These are phyloP conservation scores for Sylvietta virens DNA, from an alignment of 2,113 vertebrate species.

Conservation along the genomic window DNA sequence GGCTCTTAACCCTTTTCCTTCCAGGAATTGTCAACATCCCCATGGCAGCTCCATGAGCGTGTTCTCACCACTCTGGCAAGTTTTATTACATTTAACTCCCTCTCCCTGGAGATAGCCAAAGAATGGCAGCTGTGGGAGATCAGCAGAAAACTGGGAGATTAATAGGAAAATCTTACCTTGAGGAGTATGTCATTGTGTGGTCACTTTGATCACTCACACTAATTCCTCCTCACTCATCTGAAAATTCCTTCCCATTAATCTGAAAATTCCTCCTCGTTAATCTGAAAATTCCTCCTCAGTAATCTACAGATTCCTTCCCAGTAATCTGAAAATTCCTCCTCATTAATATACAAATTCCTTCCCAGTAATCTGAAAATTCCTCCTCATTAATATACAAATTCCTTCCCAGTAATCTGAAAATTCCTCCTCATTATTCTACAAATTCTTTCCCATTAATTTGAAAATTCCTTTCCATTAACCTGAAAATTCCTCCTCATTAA, in stretches of 20 bases:
- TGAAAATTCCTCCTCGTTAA: not conserved
- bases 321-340: not conserved
- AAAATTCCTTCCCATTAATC: not conserved
- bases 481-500: not conserved
- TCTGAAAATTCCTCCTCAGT: not conserved
- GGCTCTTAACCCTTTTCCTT: constrained; percentile 84
- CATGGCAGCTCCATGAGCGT: constrained; percentile 24
- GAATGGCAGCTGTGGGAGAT: not conserved
- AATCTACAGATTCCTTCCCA: not conserved
- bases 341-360: not conserved
- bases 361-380: not conserved
- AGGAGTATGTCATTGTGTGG: not conserved
- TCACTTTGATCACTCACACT: not conserved
- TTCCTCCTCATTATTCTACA: not conserved
- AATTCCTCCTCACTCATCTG: not conserved
- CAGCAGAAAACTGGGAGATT: not conserved
- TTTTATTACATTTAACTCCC: constrained; percentile 44
- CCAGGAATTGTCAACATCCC: constrained; percentile 76
- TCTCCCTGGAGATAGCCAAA: not conserved
- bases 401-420: too few species aligned
- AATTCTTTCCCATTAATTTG: not conserved
- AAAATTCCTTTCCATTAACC: fast-evolving
- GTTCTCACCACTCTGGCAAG: constrained; percentile 57
- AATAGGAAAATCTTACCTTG: not conserved
- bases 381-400: too few species aligned